Percentiles rank a stretch among this genome's conserved stretches.
Conservation (phyloP, 2,797 vertebrate genomes). For the Diceros bicornis region DNA sequence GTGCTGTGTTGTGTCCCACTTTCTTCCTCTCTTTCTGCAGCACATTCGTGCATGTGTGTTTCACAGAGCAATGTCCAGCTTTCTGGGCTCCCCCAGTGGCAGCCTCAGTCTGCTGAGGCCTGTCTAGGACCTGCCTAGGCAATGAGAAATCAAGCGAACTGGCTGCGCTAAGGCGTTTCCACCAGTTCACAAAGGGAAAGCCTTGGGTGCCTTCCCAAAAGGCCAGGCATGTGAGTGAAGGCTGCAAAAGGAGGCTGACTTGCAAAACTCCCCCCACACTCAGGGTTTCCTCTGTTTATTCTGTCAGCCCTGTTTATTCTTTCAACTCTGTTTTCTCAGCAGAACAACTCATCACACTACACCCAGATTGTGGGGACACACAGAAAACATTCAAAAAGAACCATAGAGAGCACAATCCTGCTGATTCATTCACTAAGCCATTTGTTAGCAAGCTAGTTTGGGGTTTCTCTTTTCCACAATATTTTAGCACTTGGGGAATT, state of each 20-base stretch:
- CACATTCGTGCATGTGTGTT: background rate
- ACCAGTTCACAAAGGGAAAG: slow-evolving; percentile 84
- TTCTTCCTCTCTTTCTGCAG: background rate
- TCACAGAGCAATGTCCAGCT: background rate
- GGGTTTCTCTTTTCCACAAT: slow-evolving; percentile 60
- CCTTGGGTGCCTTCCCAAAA: slow-evolving; percentile 83
- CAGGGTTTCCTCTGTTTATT: slow-evolving; percentile 83
- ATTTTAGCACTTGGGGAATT: slow-evolving; percentile 63
- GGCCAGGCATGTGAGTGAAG: slow-evolving; percentile 80
- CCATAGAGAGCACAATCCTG: slow-evolving; percentile 55
- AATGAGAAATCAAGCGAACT: slow-evolving; percentile 84
- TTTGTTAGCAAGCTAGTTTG: slow-evolving; percentile 79
- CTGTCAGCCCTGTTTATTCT: slow-evolving; percentile 87
- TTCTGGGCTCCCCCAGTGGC: background rate
- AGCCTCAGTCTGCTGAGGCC: slow-evolving; percentile 69
- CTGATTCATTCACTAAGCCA: slow-evolving; percentile 78
- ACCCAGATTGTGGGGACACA: slow-evolving; percentile 76
- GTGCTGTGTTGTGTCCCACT: background rate
- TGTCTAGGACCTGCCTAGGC: slow-evolving; percentile 74
- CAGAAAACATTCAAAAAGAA: slow-evolving; percentile 73
- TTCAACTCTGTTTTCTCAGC: slow-evolving; percentile 87
- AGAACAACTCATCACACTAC: slow-evolving; percentile 85
- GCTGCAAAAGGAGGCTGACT: slow-evolving; percentile 76
- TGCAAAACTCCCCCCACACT: slow-evolving; percentile 82
- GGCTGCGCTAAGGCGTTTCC: slow-evolving; percentile 75